Evolutionary conservation across 2,888 invertebrate species (phyloP).

Genomic region (Notodonta ziczac): DNA sequence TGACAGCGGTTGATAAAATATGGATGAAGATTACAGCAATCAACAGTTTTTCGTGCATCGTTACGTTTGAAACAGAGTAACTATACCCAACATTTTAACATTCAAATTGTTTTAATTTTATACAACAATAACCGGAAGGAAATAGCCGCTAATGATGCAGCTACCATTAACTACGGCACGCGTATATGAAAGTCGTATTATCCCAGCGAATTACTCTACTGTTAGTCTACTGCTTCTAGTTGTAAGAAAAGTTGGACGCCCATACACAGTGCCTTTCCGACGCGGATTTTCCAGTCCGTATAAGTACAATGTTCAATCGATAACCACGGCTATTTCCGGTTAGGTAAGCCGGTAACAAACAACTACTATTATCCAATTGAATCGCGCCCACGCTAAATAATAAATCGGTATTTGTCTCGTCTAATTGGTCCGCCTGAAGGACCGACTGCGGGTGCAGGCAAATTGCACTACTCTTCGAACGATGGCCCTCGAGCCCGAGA

Average conservation of each 20-base stretch:
- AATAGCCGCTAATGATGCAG: too few species aligned
- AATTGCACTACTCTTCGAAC: constrained; percentile 67
- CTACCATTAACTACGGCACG: too few species aligned
- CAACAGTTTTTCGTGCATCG: constrained; percentile 31
- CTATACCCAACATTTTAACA: too few species aligned
- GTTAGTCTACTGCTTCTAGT: constrained; percentile 17
- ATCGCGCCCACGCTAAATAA: constrained; percentile 63
- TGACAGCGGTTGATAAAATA: constrained; percentile 46
- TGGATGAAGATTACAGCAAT: constrained; percentile 41
- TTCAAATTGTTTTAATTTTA: too few species aligned
- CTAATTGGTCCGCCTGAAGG: constrained; percentile 74
- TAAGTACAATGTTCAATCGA: constrained; percentile 38
- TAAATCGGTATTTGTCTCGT: constrained; percentile 71
- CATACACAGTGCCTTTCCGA: background rate
- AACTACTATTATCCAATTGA: constrained; percentile 62
- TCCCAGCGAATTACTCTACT: constrained; percentile 9
- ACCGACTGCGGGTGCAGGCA: constrained; percentile 59
- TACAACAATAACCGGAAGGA: too few species aligned
- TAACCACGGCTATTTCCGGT: constrained; percentile 39
- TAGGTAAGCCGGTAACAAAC: constrained; percentile 46
- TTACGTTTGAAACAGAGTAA: constrained; percentile 30
- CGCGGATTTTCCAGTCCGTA: constrained; percentile 10
- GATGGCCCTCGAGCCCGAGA: constrained; percentile 57
- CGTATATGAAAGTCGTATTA: too few species aligned
- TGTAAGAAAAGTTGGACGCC: constrained; percentile 19